A percentile compares a stretch with the other conserved stretches of the same genome.
Conservation (phyloP, 2,113 vertebrate genomes). For the Lepus americanus region DNA sequence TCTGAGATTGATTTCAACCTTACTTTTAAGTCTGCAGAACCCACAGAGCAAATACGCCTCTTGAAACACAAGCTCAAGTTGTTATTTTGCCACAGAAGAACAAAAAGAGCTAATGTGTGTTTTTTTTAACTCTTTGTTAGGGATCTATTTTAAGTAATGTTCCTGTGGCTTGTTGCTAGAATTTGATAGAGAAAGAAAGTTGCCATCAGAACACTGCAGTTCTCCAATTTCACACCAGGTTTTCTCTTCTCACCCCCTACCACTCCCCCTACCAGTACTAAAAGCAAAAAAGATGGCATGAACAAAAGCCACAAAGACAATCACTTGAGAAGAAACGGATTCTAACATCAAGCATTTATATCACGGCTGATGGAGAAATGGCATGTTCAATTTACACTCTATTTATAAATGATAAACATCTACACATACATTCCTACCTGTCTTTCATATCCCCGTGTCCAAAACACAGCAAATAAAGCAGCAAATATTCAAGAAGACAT, state of each 20-base stretch:
- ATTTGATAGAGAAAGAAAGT: constrained; percentile 65
- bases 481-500: constrained; percentile 13
- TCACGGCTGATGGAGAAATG: constrained; percentile 76
- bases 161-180: constrained; percentile 49
- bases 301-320: constrained; percentile 65
- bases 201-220: neutral
- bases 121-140: constrained; percentile 75
- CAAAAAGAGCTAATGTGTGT: constrained; percentile 78
- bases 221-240: constrained; percentile 58
- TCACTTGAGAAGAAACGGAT: constrained; percentile 70
- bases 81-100: constrained; percentile 81
- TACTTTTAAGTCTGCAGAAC: constrained; percentile 87
- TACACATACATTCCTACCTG: constrained; percentile 53
- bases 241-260: neutral
- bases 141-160: constrained; percentile 74
- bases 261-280: neutral
- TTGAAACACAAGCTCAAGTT: constrained; percentile 85
- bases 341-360: constrained; percentile 75
- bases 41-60: constrained; percentile 83
- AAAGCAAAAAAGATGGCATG: constrained; percentile 68
- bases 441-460: constrained; percentile 52
- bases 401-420: constrained; percentile 77
- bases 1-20: constrained; percentile 88
- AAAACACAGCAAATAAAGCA: constrained; percentile 61
- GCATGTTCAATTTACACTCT: constrained; percentile 77